Conservation (phyloP, 2,797 vertebrate genomes). For the Eupleurogrammus muticus region DNA sequence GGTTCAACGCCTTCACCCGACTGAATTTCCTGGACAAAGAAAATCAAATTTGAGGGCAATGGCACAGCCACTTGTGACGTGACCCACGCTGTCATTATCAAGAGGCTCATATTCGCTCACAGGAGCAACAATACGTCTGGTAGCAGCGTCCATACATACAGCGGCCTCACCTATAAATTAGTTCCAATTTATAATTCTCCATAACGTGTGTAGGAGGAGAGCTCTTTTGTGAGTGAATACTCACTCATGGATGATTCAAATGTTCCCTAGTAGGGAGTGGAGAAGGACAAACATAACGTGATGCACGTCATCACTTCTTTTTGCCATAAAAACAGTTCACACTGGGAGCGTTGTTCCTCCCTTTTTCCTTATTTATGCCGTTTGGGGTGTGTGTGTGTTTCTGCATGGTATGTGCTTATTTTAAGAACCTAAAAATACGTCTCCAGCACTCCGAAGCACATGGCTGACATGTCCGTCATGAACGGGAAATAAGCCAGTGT, state of each 20-base stretch:
- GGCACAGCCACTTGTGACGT: background rate
- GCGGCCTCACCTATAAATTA: slow-evolving; percentile 30
- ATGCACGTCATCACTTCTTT: too few relatives aligned
- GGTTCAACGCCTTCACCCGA: slow-evolving; percentile 7
- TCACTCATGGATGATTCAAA: slow-evolving; percentile 48
- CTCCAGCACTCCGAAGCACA: slow-evolving; percentile 47
- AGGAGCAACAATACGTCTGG: slow-evolving; percentile 3
- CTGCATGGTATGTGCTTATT: slow-evolving; percentile 56
- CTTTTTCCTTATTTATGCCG: slow-evolving; percentile 37
- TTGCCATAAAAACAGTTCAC: slow-evolving; percentile 37
- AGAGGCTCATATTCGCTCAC: background rate
- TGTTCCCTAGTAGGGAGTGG: slow-evolving; percentile 11
- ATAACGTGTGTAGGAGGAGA: slow-evolving; percentile 30
- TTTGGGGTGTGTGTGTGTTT: slow-evolving; percentile 31
- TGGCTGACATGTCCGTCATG: slow-evolving; percentile 19
- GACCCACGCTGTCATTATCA: slow-evolving; percentile 2
- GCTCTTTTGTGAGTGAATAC: slow-evolving; percentile 30
- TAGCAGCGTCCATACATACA: too few relatives aligned
- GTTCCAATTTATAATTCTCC: slow-evolving; percentile 24
- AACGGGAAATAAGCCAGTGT: slow-evolving; percentile 34
- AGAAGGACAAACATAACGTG: slow-evolving; percentile 5
- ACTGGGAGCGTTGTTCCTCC: slow-evolving; percentile 44
- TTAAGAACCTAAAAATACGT: slow-evolving; percentile 56
- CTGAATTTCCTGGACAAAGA: slow-evolving; percentile 38
- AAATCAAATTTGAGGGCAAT: slow-evolving; percentile 27